Conservation (phyloP, 2,888 invertebrate species). For the Scrobipalpa costella region DNA sequence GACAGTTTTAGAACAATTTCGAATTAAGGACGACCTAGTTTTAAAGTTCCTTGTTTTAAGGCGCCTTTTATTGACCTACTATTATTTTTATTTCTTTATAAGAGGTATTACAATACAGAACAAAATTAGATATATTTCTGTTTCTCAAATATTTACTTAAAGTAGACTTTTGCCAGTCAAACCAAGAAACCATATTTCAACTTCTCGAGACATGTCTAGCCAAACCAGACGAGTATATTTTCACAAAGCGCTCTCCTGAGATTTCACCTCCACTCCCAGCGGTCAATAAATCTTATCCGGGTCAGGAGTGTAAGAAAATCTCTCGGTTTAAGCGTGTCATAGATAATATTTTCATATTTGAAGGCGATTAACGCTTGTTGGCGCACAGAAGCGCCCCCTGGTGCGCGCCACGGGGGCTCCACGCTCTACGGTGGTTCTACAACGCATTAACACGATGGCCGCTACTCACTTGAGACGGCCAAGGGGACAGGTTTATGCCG, state of each 20-base stretch:
- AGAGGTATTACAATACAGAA: too few species aligned
- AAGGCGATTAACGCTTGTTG: slow-evolving; percentile 55
- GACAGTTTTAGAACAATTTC: neutral
- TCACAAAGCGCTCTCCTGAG: slow-evolving; percentile 15
- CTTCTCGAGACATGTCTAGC: neutral
- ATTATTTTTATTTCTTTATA: too few species aligned
- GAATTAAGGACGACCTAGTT: neutral
- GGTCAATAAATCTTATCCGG: slow-evolving; percentile 21
- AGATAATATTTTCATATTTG: slow-evolving; percentile 64
- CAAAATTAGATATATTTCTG: too few species aligned
- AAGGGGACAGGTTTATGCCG: neutral
- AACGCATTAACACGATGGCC: slow-evolving; percentile 47
- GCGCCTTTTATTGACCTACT: neutral
- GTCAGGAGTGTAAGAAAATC: slow-evolving; percentile 16
- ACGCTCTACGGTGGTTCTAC: slow-evolving; percentile 22
- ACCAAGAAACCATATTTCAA: neutral
- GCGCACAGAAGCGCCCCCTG: slow-evolving; percentile 67
- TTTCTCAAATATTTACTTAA: neutral
- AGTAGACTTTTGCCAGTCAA: slow-evolving; percentile 1
- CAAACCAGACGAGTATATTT: neutral
- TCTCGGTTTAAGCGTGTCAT: slow-evolving; percentile 50
- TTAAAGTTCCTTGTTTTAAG: neutral
- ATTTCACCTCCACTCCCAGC: slow-evolving; percentile 8
- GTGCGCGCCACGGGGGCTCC: slow-evolving; percentile 61
- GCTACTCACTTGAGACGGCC: slow-evolving; percentile 25